Percentiles rank a stretch among this genome's conserved stretches.
Conservation (phyloP, 2,888 invertebrate species). For the Drosophila diplacantha region DNA sequence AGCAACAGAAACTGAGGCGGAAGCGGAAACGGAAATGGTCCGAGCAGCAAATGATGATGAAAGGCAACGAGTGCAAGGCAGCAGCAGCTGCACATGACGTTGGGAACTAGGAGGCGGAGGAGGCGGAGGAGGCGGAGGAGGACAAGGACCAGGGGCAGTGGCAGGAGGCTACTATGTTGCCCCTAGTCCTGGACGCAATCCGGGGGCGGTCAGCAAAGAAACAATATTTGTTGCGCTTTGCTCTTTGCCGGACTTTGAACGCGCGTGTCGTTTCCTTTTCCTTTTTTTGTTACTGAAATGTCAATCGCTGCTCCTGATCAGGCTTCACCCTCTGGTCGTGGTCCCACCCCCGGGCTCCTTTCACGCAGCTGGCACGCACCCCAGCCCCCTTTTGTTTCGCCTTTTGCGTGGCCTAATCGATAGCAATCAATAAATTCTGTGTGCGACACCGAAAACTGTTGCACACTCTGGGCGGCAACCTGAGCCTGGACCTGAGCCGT, state of each 20-base stretch:
- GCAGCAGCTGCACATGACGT: conserved; percentile 18
- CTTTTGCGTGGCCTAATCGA: conserved; percentile 47
- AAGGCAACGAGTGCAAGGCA: conserved; percentile 9
- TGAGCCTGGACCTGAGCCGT: neutral
- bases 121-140: neutral
- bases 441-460: conserved; percentile 31
- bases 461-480: conserved; percentile 14
- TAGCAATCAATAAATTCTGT: conserved; percentile 62
- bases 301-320: conserved; percentile 29
- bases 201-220: conserved; percentile 9
- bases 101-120: neutral
- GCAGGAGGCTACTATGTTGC: neutral
- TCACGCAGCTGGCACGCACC: conserved; percentile 38
- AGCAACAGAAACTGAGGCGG: neutral
- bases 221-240: conserved; percentile 59
- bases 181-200: conserved; percentile 2
- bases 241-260: conserved; percentile 21
- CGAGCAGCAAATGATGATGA: conserved; percentile 45
- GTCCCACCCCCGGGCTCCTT: neutral
- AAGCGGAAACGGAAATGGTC: conserved; percentile 47
- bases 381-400: neutral
- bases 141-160: too few relatives aligned
- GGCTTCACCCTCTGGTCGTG: neutral
- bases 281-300: conserved; percentile 42
- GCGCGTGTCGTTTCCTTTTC: neutral